Percentiles rank a stretch among this genome's conserved stretches.
phyloP scores from a whole-genome alignment of 1,140 invertebrate species.

The Trachelipus rathkii region DNA sequence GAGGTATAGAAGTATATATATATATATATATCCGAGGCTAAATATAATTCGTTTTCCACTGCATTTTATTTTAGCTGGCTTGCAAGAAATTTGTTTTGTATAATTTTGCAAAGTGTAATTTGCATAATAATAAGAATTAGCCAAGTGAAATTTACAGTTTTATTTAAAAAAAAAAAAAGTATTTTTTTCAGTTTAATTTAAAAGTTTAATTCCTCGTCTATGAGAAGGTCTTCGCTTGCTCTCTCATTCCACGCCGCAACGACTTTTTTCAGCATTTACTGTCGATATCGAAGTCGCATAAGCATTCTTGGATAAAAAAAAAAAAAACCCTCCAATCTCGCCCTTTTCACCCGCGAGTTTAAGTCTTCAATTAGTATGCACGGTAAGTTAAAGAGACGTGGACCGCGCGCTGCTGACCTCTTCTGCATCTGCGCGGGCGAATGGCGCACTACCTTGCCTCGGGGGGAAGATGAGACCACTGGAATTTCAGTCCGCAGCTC shows the following conservation, averaged over 20 bases:
- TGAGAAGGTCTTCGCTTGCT: neutral
- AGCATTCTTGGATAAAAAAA: neutral
- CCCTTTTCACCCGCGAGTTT: constrained; percentile 10
- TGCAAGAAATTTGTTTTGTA: too few species aligned
- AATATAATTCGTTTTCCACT: too few species aligned
- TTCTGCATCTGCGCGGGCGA: constrained; percentile 4
- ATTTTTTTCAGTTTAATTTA: too few species aligned
- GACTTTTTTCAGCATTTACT: neutral
- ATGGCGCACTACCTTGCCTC: constrained; percentile 7
- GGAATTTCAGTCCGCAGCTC: constrained; percentile 4
- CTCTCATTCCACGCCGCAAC: neutral
- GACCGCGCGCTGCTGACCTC: neutral
- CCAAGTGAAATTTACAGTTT: too few species aligned
- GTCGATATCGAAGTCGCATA: neutral
- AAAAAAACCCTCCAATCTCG: neutral
- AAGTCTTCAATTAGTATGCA: neutral
- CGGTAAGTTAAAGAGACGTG: neutral
- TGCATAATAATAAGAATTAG: too few species aligned
- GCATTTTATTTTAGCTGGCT: too few species aligned
- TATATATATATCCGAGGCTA: too few species aligned
- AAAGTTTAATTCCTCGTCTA: too few species aligned
- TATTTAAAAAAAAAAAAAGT: too few species aligned
- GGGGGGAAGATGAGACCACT: constrained; percentile 7
- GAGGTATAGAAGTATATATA: too few species aligned
- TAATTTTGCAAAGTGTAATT: too few species aligned